Evolutionary conservation across 2,888 invertebrate species (phyloP), one percentile per base, ranked within the genome.

Genomic region (Pseudococcus longispinus): DNA sequence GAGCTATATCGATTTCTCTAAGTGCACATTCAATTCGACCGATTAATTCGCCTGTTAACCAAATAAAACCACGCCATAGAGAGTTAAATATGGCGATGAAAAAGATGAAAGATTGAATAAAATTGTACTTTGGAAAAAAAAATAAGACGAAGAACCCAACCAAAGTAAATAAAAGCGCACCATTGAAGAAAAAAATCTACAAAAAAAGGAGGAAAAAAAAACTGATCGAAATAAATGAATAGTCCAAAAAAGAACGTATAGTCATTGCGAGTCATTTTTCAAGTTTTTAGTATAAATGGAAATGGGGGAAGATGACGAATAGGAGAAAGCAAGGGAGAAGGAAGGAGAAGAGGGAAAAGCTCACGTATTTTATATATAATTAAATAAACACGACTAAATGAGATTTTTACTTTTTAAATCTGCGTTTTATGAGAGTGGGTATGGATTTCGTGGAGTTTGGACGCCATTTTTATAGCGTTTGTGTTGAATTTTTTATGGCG

Each of bases 191-290:
- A 1, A 6, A 11, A 60, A 60, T 23, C 9, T 20, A 23, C 23
- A 60, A 70, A 70, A 32, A 70, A 70, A 70, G 32, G 26, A 29
- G 70, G 32, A 29, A 29, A 29, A 65, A 51, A 65, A 55, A 18
- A 4, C 65, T 18, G 26, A 70, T 70, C 70, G 70, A 70, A 70
- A 70, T 70, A 70, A 70, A 70, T 70, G 26, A 70, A 70, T 70
- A 70, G 29, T 32, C 70, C 29, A 26, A 70, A 70, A 70, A 70
- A 70, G 70, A 70, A 70, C 70, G 70, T 70, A 60, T 60, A 70
- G 70, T 70, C 70, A 70, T 70, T 29, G 70, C 70, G 70, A 70
- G 70, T 70, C 70, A 70, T 70, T 70, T 70, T 70, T 70, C 70
- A 70, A 70, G 70, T 70, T 70, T 65, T 60, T 51, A 51, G 60